Conservation (phyloP, 2,113 vertebrate species). For the Prolemur simus region DNA sequence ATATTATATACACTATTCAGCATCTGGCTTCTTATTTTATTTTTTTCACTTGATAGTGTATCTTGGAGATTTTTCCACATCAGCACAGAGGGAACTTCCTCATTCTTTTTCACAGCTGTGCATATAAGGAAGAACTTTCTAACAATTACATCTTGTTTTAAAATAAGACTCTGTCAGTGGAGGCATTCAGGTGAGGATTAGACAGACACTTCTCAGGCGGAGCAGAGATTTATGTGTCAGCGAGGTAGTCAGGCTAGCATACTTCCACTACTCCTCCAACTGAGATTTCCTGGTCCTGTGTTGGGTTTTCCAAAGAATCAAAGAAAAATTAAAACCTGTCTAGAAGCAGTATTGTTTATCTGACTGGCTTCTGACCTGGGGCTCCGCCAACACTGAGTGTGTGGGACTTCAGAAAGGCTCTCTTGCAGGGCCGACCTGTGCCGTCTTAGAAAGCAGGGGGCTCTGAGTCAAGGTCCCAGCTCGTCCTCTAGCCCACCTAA, state of each 20-base stretch:
- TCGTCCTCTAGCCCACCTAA: not conserved
- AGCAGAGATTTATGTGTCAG: not conserved
- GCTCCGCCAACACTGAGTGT: not conserved
- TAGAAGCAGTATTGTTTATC: not conserved
- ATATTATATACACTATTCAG: not conserved
- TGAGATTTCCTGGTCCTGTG: not conserved
- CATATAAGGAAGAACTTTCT: constrained; percentile 64
- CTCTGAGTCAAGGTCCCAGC: not conserved
- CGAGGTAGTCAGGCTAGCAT: not conserved
- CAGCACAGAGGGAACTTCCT: constrained; percentile 58
- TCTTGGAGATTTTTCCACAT: constrained; percentile 56
- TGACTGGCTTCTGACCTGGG: not conserved
- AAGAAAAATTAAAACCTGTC: not conserved
- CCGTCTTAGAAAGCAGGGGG: not conserved
- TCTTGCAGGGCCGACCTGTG: not conserved
- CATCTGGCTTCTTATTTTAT: not conserved
- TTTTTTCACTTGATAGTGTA: constrained; percentile 34
- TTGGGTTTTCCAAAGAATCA: constrained; percentile 4
- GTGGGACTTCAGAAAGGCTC: not conserved
- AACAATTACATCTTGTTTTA: constrained; percentile 68
- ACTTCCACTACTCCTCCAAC: not conserved
- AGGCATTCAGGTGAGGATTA: not conserved
- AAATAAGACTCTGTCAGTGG: constrained; percentile 30
- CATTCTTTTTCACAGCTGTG: constrained; percentile 66
- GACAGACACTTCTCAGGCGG: not conserved